A percentile compares a stretch with the other conserved stretches of the same genome.
Conservation (phyloP, 2,113 vertebrate species). For the Ciconia maguari region DNA sequence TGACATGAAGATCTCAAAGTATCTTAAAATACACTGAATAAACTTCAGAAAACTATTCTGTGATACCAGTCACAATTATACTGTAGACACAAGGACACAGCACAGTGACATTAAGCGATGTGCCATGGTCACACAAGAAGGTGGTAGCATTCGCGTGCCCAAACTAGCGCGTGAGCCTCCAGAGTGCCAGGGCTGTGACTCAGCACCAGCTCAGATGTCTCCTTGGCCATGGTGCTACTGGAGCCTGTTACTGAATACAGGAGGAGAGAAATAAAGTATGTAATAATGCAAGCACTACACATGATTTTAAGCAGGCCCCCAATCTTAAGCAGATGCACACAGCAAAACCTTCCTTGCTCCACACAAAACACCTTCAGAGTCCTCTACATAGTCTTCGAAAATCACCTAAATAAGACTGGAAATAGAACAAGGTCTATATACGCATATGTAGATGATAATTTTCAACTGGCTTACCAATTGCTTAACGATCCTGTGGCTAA, state of each 20-base stretch:
- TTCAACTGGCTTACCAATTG: neutral
- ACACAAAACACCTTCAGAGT: neutral
- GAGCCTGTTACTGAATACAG: neutral
- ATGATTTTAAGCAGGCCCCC: neutral
- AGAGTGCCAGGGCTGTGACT: neutral
- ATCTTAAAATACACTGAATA: neutral
- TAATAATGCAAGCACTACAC: neutral
- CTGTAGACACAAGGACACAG: neutral
- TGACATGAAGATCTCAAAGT: neutral
- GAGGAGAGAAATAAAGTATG: neutral
- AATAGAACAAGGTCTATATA: neutral
- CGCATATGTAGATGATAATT: neutral
- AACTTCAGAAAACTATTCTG: neutral
- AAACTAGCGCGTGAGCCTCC: neutral
- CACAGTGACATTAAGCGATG: neutral
- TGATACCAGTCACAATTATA: neutral
- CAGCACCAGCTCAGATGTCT: neutral
- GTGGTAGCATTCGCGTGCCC: fast-evolving
- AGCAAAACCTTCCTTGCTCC: neutral
- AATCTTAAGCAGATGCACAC: neutral
- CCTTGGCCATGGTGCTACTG: neutral
- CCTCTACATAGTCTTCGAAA: neutral
- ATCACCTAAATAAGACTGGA: neutral
- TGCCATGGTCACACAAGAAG: neutral
- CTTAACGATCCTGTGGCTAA: neutral